Base-by-base conservation (phyloP, 2,888 invertebrate genomes). In the Cataglyphis cursor region DNA sequence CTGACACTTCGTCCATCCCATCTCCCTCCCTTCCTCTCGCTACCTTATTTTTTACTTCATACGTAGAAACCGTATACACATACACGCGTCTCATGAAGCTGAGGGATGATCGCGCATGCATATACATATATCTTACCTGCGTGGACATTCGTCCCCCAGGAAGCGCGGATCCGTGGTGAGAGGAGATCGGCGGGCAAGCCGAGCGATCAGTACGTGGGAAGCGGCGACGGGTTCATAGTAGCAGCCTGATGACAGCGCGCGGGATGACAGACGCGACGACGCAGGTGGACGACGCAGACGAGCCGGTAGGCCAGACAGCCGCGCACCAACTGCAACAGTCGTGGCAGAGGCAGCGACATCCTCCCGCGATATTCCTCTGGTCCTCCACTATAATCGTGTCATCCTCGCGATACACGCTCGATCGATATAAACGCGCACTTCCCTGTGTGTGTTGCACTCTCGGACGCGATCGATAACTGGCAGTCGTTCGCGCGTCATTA, bases 281-380 rank as follows among this genome's bases (percentile, higher is more conserved):
- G 51, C n/a, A n/a, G 48, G 21, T 75, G 85, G 82, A 81, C n/a
- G 81, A 81, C n/a, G 8, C n/a, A n/a, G 48, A 82, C 89, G 84
- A 90, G 87, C 85, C 90, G 84, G 44, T 85, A 88, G 87, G 85
- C 89, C 89, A 87, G 85, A 87, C 89, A 87, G 87, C 83, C 85
- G 89, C 87, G 89, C 83, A 90, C 85, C 74, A 80, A 90, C 90
- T 88, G 87, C 83, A 82, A 89, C 81, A 87, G 82, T 62, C 66
- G 85, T 83, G 72, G 35, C 65, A 35, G 51, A 38, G 72, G 28
- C 57, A 28, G 28, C 28, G 64, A 70, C 82, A 68, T 89, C 83
- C 83, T 88, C 82, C 85, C 87, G 87, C 83, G 84, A 85, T 15
- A 41, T 80, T 2, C 44, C 80, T 83, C 70, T 65, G 82, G 51